These are phyloP conservation scores for Tetanocera ferruginea DNA, from an alignment of 2,888 invertebrate species.

Conservation along the genomic window DNA sequence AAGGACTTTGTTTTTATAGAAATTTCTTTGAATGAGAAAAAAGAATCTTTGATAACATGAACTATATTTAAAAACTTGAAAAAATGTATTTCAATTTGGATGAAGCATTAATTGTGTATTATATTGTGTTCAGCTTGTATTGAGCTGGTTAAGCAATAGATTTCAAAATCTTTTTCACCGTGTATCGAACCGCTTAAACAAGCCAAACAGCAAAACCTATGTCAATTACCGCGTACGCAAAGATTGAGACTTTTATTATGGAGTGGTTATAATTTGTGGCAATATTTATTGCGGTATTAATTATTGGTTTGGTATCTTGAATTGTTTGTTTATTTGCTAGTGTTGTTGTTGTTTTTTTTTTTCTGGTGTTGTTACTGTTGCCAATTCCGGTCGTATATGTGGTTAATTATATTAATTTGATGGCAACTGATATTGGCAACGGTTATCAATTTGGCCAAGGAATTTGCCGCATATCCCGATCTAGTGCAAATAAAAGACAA, in stretches of 20 bases:
- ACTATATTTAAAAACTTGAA: too few relatives aligned
- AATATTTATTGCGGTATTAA: constrained; percentile 19
- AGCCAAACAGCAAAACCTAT: constrained; percentile 13
- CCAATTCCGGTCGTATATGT: constrained; percentile 48
- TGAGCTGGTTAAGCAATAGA: not conserved
- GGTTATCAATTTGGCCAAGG: constrained; percentile 16
- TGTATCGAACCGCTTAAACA: not conserved
- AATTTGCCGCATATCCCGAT: not conserved
- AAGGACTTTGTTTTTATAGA: too few relatives aligned
- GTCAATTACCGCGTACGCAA: constrained; percentile 10
- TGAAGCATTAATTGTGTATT: too few relatives aligned
- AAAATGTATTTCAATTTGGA: too few relatives aligned
- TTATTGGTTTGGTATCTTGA: constrained; percentile 9
- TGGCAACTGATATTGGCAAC: constrained; percentile 16
- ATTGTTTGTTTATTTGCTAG: constrained; percentile 26
- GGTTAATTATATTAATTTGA: constrained; percentile 46
- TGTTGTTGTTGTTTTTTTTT: constrained; percentile 7
- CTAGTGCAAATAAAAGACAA: not conserved
- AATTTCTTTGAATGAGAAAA: too few relatives aligned
- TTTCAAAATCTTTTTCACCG: not conserved
- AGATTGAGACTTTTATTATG: not conserved
- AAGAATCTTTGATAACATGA: too few relatives aligned
- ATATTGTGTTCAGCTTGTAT: too few relatives aligned
- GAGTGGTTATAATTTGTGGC: constrained; percentile 1
- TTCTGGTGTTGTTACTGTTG: constrained; percentile 30